These are phyloP conservation scores for Dicaeum eximium DNA, from an alignment of 2,113 vertebrate genomes.

Conservation along the genomic window DNA sequence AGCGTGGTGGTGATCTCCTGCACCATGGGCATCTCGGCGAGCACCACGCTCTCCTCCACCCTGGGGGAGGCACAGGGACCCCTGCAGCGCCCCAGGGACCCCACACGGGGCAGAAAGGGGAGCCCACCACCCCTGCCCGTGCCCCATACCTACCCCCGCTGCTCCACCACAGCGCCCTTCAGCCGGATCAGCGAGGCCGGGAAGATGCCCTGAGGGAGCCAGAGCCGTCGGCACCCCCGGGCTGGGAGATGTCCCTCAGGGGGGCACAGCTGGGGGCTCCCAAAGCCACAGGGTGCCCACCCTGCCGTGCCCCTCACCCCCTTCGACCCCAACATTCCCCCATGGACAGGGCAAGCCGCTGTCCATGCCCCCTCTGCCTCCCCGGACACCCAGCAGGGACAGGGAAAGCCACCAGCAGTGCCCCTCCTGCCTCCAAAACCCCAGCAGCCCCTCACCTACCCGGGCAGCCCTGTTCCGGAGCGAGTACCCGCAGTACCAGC, in stretches of 20 bases:
- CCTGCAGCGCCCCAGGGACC: neutral
- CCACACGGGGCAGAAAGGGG: rapidly evolving
- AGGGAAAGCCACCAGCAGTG: neutral
- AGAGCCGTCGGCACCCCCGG: rapidly evolving
- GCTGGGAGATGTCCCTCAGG: rapidly evolving
- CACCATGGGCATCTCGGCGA: conserved; percentile 46
- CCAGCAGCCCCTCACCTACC: neutral
- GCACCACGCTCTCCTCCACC: neutral
- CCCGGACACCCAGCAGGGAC: neutral
- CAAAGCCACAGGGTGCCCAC: neutral
- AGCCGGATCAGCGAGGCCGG: conserved; percentile 48
- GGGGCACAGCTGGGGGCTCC: neutral
- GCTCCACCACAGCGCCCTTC: neutral
- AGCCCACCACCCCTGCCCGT: rapidly evolving
- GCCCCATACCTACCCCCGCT: neutral
- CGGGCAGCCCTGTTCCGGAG: conserved; percentile 37
- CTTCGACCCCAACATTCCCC: rapidly evolving
- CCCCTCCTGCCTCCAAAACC: too few species aligned
- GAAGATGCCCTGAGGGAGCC: conserved; percentile 55
- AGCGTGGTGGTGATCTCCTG: conserved; percentile 68
- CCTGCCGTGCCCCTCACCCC: rapidly evolving
- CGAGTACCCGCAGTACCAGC: conserved; percentile 58
- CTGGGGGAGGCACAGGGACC: neutral
- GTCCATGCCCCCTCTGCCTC: rapidly evolving
- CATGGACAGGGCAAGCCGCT: rapidly evolving